Evolutionary conservation across 2,113 vertebrate species (phyloP).

Genomic region (Murina feae): DNA sequence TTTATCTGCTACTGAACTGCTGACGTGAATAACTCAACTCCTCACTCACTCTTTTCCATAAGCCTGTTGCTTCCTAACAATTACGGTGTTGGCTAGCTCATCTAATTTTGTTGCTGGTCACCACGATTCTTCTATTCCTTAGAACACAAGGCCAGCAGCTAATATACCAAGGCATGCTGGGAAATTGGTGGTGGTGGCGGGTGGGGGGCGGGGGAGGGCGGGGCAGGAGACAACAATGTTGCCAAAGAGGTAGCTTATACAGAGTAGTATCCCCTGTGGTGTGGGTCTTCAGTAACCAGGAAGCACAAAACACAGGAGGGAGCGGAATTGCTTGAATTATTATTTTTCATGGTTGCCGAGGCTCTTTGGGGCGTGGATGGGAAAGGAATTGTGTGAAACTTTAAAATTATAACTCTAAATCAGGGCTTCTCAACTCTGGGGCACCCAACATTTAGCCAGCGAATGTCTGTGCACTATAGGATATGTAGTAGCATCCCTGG

Average conservation of each 20-base stretch:
- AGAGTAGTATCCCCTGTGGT: not conserved
- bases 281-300: not conserved
- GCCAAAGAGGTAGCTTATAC: not conserved
- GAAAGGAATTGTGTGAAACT: not conserved
- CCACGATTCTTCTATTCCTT: not conserved
- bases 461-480: not conserved
- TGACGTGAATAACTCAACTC: slow-evolving; percentile 2
- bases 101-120: not conserved
- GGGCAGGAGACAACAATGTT: too few relatives aligned
- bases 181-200: not conserved
- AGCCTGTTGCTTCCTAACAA: not conserved
- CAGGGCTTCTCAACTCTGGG: not conserved
- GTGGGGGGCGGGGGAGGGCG: too few relatives aligned
- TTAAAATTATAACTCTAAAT: not conserved
- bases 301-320: not conserved
- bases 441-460: not conserved
- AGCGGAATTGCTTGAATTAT: not conserved
- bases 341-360: not conserved
- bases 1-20: slow-evolving; percentile 4
- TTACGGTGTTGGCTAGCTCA: not conserved
- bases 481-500: not conserved
- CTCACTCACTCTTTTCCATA: not conserved
- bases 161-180: not conserved
- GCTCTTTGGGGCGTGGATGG: not conserved
- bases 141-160: not conserved